Conservation (phyloP, 2,113 vertebrate species). For the Lampris megalopsis region DNA sequence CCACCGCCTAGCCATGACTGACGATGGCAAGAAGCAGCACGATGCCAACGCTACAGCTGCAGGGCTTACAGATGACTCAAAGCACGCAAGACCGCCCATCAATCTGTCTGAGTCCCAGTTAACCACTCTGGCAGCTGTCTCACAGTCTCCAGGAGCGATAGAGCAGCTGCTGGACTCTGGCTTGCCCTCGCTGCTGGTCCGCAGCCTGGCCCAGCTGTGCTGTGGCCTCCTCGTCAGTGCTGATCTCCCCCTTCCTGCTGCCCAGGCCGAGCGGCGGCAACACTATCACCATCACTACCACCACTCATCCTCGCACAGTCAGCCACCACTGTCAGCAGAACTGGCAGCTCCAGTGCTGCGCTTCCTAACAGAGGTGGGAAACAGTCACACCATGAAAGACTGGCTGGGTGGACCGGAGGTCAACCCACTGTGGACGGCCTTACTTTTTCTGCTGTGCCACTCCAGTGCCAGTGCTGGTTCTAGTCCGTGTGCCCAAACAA, state of each 20-base stretch:
- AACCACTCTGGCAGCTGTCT: constrained; percentile 93
- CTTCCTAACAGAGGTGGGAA: constrained; percentile 97
- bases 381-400: constrained; percentile 98
- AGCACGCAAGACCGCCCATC: constrained; percentile 91
- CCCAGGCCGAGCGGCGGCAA: constrained; percentile 81
- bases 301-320: constrained; percentile 70
- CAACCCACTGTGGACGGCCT: constrained; percentile 95
- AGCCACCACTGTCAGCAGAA: constrained; percentile 89
- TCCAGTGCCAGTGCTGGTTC: constrained; percentile 89
- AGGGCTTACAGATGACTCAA: constrained; percentile 94
- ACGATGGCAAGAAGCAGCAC: constrained; percentile 96
- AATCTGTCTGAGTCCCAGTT: constrained; percentile 92
- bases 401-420: constrained; percentile 98
- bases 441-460: constrained; percentile 96
- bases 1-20: constrained; percentile 93
- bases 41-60: constrained; percentile 79
- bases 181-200: constrained; percentile 92
- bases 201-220: constrained; percentile 93
- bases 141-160: constrained; percentile 95
- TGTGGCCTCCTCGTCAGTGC: constrained; percentile 89
- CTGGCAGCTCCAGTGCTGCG: constrained; percentile 94
- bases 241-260: constrained; percentile 87
- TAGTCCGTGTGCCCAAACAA: constrained; percentile 54
- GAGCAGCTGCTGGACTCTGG: constrained; percentile 96
- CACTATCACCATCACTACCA: constrained; percentile 74